Evolutionary conservation across 2,888 invertebrate species (phyloP).

Genomic region (Keiferia lycopersicella): DNA sequence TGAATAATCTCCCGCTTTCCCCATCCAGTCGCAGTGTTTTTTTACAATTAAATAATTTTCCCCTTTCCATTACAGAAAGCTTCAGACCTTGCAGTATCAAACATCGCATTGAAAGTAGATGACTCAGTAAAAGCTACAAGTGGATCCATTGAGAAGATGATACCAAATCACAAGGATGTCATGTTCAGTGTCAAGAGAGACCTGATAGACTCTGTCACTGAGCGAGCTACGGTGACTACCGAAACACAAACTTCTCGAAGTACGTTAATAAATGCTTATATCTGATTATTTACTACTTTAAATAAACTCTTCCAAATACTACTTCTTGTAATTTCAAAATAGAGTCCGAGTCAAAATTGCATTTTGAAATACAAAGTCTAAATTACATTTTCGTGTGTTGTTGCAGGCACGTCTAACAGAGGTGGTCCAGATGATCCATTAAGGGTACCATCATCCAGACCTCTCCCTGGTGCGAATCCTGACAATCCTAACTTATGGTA

Average conservation of each 20-base stretch:
- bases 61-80: slow-evolving; percentile 64
- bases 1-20: too few relatives aligned
- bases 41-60: too few relatives aligned
- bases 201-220: slow-evolving; percentile 83
- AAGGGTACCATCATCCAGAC: slow-evolving; percentile 57
- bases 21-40: too few relatives aligned
- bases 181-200: slow-evolving; percentile 83
- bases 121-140: slow-evolving; percentile 75
- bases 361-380: slow-evolving; percentile 7
- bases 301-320: slow-evolving; percentile 6
- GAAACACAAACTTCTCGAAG: slow-evolving; percentile 73
- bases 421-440: slow-evolving; percentile 57
- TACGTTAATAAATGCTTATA: slow-evolving; percentile 37
- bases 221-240: slow-evolving; percentile 61
- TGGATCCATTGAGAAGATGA: slow-evolving; percentile 83
- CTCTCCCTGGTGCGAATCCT: slow-evolving; percentile 55
- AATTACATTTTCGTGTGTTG: slow-evolving; percentile 10
- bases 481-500: slow-evolving; percentile 67
- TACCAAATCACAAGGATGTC: slow-evolving; percentile 84
- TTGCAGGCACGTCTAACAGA: slow-evolving; percentile 17
- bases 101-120: slow-evolving; percentile 81
- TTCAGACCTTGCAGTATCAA: slow-evolving; percentile 82
- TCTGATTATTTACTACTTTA: not conserved
- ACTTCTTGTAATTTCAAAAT: not conserved
- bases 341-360: not conserved